Conservation (phyloP, 2,113 vertebrate genomes). For the Calidris pugnax region DNA sequence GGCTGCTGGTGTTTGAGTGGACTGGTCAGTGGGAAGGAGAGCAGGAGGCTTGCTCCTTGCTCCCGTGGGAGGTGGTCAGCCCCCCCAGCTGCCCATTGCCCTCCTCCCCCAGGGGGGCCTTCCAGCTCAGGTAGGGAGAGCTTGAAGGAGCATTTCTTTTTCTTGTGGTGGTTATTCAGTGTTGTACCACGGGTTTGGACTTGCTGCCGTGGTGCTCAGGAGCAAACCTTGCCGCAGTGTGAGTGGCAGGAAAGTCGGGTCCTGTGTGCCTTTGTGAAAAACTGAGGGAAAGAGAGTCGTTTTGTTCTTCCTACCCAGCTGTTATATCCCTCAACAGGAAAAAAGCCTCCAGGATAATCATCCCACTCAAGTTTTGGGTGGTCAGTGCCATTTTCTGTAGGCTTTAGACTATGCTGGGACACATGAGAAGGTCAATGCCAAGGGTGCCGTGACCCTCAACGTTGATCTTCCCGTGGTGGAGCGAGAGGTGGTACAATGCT, state of each 20-base stretch:
- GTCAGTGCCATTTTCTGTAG: background rate
- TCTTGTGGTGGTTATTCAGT: background rate
- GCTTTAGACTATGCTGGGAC: background rate
- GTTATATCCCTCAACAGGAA: background rate
- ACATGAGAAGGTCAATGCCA: rapidly evolving
- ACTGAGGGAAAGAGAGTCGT: background rate
- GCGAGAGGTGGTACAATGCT: background rate
- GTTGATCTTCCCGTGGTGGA: rapidly evolving
- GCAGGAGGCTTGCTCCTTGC: background rate
- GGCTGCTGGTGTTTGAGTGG: background rate
- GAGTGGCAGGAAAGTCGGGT: background rate
- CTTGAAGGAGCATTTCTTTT: background rate
- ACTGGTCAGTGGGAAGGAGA: background rate
- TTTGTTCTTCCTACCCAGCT: background rate
- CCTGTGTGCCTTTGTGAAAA: background rate
- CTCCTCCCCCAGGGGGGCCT: background rate
- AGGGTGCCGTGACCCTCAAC: background rate
- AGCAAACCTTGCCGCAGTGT: background rate
- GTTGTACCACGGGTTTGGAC: background rate
- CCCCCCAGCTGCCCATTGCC: background rate
- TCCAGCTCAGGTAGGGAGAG: background rate
- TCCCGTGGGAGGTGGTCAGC: background rate
- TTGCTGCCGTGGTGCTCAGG: background rate
- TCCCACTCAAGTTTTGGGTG: background rate
- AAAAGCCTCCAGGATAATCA: background rate